A percentile compares a stretch with the other conserved stretches of the same genome.
Evolutionary conservation across 2,888 invertebrate species (phyloP).

Genomic region (Hirtodrosophila duncani): DNA sequence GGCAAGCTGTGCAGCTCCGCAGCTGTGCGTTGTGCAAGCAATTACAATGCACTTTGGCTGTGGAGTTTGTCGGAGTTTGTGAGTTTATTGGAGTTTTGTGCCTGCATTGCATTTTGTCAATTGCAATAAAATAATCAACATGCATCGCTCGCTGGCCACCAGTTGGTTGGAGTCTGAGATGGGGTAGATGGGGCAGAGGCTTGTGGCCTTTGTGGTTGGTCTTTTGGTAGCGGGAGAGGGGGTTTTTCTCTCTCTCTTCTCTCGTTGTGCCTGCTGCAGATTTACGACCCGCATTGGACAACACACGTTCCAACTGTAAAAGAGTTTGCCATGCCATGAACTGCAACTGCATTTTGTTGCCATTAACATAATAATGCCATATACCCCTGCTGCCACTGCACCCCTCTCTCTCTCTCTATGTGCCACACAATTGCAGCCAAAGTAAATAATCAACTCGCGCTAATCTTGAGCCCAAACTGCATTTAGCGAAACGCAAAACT

Average conservation of each 20-base stretch:
- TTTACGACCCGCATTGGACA: conserved; percentile 70
- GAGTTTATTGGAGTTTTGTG: conserved; percentile 20
- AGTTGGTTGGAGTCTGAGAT: neutral
- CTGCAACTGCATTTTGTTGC: conserved; percentile 64
- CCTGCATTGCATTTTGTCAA: conserved; percentile 58
- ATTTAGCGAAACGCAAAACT: conserved; percentile 44
- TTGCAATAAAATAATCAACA: conserved; percentile 74
- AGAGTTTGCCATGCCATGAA: too few species aligned
- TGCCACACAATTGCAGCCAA: conserved; percentile 52
- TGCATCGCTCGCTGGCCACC: conserved; percentile 41
- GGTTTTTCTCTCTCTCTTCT: conserved; percentile 18
- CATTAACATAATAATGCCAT: conserved; percentile 64
- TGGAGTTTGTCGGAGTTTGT: conserved; percentile 18
- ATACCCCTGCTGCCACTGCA: conserved; percentile 13
- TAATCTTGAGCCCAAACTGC: conserved; percentile 63
- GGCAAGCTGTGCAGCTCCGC: too few species aligned
- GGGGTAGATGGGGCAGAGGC: too few species aligned
- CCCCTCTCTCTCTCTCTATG: conserved; percentile 1
- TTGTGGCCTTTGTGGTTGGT: conserved; percentile 1
- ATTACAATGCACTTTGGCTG: conserved; percentile 58
- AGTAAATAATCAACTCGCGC: conserved; percentile 68
- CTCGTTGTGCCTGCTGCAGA: conserved; percentile 25
- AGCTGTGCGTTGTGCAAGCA: conserved; percentile 51
- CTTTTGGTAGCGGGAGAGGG: conserved; percentile 26
- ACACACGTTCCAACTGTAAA: conserved; percentile 50